Conservation (phyloP, 37 sponge, comb jelly and placozoan genomes). For the Geodia barretti region DNA sequence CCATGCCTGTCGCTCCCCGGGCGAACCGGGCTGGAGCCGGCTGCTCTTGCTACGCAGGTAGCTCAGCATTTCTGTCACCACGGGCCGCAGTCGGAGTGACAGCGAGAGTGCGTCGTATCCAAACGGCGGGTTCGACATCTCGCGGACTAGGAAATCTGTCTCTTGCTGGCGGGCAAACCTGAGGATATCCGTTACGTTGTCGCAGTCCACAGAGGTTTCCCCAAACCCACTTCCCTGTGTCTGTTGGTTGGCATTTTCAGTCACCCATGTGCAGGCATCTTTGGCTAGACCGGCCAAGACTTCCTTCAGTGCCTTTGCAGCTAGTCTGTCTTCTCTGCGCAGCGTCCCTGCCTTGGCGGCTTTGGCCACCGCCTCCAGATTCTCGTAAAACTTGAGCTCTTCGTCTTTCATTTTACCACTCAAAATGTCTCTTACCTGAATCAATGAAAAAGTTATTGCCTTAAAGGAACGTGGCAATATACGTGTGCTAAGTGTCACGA, state of each 20-base stretch:
- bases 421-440: too few species aligned
- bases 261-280: background rate
- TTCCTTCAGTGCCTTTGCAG: background rate
- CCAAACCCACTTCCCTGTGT: background rate
- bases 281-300: background rate
- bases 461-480: too few species aligned
- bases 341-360: background rate
- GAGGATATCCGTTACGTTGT: background rate
- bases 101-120: too few species aligned
- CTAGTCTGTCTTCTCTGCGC: background rate
- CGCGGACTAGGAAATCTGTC: too few species aligned
- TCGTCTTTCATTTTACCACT: background rate
- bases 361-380: background rate
- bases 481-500: too few species aligned
- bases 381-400: background rate
- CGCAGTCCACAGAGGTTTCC: background rate
- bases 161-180: background rate
- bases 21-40: too few species aligned
- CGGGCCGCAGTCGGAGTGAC: too few species aligned
- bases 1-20: background rate
- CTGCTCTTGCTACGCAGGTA: too few species aligned
- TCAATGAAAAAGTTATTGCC: too few species aligned
- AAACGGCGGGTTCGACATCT: too few species aligned
- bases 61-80: too few species aligned
- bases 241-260: too few species aligned